Evolutionary conservation across 2,888 invertebrate genomes (phyloP).

Genomic region (Dasypogon diadema): DNA sequence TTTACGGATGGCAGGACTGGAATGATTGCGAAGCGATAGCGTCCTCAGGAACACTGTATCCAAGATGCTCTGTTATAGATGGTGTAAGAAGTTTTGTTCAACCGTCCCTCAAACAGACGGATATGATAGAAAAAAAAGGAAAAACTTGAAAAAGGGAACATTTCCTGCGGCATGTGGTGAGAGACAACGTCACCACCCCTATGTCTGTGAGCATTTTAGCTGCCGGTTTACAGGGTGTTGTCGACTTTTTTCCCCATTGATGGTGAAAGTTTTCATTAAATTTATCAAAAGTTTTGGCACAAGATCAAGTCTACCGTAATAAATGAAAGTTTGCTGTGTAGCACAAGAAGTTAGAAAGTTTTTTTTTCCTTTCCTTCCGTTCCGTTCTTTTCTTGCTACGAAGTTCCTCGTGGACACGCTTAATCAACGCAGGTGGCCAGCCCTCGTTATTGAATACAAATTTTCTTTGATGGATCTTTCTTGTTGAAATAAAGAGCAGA

Average conservation of each 20-base stretch:
- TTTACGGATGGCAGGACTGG: conserved; percentile 27
- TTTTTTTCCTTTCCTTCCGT: background rate
- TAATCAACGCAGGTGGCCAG: background rate
- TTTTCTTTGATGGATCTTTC: background rate
- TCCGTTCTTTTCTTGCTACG: background rate
- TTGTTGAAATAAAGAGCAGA: background rate
- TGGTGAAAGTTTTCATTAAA: conserved; percentile 54
- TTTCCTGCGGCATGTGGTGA: background rate
- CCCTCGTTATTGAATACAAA: background rate
- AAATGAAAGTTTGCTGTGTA: conserved; percentile 9
- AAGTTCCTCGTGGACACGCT: background rate
- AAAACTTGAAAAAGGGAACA: background rate
- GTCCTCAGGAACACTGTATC: background rate
- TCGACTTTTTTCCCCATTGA: conserved; percentile 13
- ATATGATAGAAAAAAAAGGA: background rate
- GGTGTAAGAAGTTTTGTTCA: background rate
- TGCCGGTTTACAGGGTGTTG: conserved; percentile 22
- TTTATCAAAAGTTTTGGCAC: conserved; percentile 53
- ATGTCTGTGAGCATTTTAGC: background rate
- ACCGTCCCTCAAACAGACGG: background rate
- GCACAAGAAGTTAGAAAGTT: background rate
- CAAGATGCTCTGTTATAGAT: background rate
- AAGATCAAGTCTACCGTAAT: conserved; percentile 43
- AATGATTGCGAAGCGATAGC: conserved; percentile 22
- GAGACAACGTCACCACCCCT: background rate